Percentiles rank a stretch among this genome's conserved stretches.
These are phyloP conservation scores for Aplidium turbinatum DNA, from an alignment of 23 tunicate species.

Conservation along the genomic window DNA sequence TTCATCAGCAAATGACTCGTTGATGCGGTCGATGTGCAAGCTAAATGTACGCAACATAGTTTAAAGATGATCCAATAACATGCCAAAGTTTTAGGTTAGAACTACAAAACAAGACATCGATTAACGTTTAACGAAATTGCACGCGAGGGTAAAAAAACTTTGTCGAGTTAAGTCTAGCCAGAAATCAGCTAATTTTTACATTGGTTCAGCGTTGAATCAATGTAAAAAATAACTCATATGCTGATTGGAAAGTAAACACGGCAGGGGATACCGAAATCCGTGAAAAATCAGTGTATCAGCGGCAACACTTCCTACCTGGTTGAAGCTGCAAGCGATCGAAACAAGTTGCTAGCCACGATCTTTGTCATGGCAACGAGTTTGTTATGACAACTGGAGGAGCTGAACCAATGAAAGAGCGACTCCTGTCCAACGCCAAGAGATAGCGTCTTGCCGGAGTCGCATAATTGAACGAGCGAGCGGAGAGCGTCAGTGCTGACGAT, in stretches of 20 bases:
- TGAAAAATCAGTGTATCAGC: not conserved
- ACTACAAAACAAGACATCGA: no score
- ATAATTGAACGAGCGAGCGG: constrained; percentile 35
- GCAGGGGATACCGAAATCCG: no score
- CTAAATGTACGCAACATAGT: constrained; percentile 16
- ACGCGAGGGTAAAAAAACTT: no score
- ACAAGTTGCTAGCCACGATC: constrained; percentile 54
- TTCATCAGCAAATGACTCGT: constrained; percentile 22
- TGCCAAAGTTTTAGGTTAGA: no score
- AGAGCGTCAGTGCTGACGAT: constrained; percentile 34
- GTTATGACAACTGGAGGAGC: constrained; percentile 20
- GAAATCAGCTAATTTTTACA: no score
- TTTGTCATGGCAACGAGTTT: constrained; percentile 42
- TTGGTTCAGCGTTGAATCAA: no score
- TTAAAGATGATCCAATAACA: no score
- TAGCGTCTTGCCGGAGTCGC: constrained; percentile 36
- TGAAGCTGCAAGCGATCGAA: constrained; percentile 54
- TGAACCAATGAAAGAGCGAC: constrained; percentile 30
- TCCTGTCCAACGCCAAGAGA: constrained; percentile 16
- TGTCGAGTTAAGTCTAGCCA: no score
- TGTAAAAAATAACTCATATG: no score
- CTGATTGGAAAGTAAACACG: no score
- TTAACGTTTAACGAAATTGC: no score
- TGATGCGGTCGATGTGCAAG: constrained; percentile 36
- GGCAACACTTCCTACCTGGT: constrained; percentile 32